phyloP scores from a whole-genome alignment of 2,888 invertebrate species.

The Polylopha cassiicola region DNA sequence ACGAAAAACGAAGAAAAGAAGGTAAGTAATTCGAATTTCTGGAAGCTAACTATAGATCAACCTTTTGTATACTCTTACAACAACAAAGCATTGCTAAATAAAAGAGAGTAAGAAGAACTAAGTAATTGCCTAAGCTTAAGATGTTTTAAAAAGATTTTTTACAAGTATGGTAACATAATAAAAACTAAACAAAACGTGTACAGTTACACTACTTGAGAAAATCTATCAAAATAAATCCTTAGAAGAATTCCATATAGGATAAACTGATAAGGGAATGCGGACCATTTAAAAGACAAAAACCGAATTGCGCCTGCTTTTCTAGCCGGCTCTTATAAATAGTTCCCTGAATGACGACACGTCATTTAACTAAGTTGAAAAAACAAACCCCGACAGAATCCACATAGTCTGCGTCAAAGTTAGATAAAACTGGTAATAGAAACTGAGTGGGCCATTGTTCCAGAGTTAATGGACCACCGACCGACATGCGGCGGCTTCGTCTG shows the following conservation, averaged over 20 bases:
- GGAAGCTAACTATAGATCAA: no score
- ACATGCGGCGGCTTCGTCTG: slow-evolving; percentile 43
- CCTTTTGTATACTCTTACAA: no score
- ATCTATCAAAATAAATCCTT: slow-evolving; percentile 9
- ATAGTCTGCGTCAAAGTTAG: slow-evolving; percentile 68
- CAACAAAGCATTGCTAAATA: no score
- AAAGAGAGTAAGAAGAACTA: no score
- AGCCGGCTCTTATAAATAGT: slow-evolving; percentile 21
- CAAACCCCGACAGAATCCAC: slow-evolving; percentile 57
- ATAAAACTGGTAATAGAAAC: slow-evolving; percentile 68
- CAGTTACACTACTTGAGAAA: slow-evolving; percentile 10
- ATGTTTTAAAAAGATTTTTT: slow-evolving; percentile 10
- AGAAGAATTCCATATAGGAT: slow-evolving; percentile 4
- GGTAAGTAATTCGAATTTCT: no score
- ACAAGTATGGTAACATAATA: no score
- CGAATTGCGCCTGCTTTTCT: slow-evolving; percentile 13
- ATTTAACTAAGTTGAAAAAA: slow-evolving; percentile 43
- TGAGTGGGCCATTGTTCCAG: slow-evolving; percentile 68
- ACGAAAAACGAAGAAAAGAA: no score
- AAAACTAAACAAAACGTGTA: slow-evolving; percentile 11
- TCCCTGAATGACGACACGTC: slow-evolving; percentile 40
- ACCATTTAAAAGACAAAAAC: slow-evolving; percentile 16
- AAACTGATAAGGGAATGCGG: slow-evolving; percentile 14
- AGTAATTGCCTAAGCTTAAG: no score
- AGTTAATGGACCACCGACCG: slow-evolving; percentile 71